phyloP scores from a whole-genome alignment of 2,888 invertebrate species.

The Synergus japonicus region DNA sequence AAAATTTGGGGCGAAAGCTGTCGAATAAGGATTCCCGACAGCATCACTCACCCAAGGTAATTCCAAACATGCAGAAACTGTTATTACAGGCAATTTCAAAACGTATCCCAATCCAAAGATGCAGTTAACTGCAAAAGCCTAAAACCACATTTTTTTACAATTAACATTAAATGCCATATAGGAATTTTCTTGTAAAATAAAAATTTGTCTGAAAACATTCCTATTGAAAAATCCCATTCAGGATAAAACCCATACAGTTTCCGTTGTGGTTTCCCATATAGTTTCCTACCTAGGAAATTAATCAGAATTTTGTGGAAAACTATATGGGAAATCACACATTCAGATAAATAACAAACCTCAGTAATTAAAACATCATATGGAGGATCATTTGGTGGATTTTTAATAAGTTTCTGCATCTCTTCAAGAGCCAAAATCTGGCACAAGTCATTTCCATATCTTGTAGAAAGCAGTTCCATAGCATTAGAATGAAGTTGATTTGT shows the following conservation, averaged over 20 bases:
- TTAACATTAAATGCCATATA: too few relatives aligned
- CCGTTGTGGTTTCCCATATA: too few relatives aligned
- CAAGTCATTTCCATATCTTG: slow-evolving; percentile 52
- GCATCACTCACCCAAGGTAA: slow-evolving; percentile 55
- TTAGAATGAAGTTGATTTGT: slow-evolving; percentile 38
- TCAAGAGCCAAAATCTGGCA: slow-evolving; percentile 58
- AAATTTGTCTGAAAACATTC: too few relatives aligned
- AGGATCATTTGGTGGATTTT: slow-evolving; percentile 61
- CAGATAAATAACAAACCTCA: slow-evolving; percentile 56
- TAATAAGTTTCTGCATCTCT: slow-evolving; percentile 60
- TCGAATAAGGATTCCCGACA: slow-evolving; percentile 59
- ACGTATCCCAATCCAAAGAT: slow-evolving; percentile 61
- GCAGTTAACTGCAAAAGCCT: slow-evolving; percentile 60
- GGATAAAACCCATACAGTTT: too few relatives aligned
- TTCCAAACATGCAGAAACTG: slow-evolving; percentile 47
- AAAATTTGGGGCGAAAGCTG: slow-evolving; percentile 44
- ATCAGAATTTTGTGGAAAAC: too few relatives aligned
- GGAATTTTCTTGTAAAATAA: too few relatives aligned
- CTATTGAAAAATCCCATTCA: too few relatives aligned
- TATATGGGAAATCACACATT: too few relatives aligned
- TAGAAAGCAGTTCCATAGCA: slow-evolving; percentile 18
- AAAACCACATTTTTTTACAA: slow-evolving; percentile 7
- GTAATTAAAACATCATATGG: slow-evolving; percentile 66
- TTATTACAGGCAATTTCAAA: slow-evolving; percentile 60
- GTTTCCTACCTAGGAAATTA: too few relatives aligned